A percentile compares a stretch with the other conserved stretches of the same genome.
Conservation (phyloP, 2,888 invertebrate genomes). For the Morinoia aosen region DNA sequence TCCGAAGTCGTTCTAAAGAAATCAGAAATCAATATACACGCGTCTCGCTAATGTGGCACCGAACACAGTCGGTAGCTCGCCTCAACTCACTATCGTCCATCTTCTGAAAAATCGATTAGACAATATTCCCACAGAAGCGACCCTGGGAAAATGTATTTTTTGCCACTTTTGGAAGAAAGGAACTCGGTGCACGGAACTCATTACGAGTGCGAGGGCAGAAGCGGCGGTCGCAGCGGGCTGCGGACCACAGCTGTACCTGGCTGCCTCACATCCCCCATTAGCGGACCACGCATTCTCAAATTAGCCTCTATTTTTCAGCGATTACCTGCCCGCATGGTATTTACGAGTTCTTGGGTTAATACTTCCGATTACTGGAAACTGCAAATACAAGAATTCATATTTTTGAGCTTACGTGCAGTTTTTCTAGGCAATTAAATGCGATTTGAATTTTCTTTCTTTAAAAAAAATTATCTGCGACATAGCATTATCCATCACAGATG, state of each 20-base stretch:
- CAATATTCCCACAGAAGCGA: background rate
- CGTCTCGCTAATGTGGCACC: background rate
- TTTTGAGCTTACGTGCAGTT: too few relatives aligned
- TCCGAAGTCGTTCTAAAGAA: background rate
- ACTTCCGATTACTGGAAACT: too few relatives aligned
- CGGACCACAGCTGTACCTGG: background rate
- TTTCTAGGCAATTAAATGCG: too few relatives aligned
- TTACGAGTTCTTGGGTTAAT: too few relatives aligned
- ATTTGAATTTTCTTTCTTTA: too few relatives aligned
- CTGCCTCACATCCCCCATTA: background rate
- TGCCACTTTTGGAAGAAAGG: background rate
- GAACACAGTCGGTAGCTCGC: background rate
- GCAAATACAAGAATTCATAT: too few relatives aligned
- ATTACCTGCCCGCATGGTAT: background rate
- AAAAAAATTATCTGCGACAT: too few relatives aligned
- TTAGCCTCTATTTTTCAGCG: background rate
- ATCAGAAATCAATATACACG: background rate
- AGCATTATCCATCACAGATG: too few relatives aligned
- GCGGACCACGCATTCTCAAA: background rate
- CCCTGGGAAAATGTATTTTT: background rate
- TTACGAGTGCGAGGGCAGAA: background rate
- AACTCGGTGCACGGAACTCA: background rate
- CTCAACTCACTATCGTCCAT: background rate
- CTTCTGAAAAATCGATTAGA: background rate
- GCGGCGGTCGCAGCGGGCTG: background rate